These are phyloP conservation scores for Ormyrus labotus DNA, from an alignment of 2,888 invertebrate genomes.

Conservation along the genomic window DNA sequence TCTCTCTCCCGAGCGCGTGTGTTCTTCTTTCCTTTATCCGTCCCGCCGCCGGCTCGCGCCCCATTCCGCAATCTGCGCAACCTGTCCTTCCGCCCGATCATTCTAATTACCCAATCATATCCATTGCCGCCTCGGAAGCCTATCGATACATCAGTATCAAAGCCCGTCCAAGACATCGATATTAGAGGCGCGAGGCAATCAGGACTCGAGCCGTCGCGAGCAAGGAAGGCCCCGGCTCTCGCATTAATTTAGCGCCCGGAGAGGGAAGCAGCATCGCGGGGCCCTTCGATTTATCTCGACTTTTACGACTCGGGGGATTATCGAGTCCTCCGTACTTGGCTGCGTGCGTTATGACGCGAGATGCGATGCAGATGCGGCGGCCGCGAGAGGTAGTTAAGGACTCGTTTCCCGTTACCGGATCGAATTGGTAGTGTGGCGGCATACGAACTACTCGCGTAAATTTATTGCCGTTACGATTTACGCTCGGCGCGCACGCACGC, in stretches of 20 bases:
- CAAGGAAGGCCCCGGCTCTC: not conserved
- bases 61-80: no score
- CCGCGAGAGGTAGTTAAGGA: conserved; percentile 52
- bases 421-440: conserved; percentile 55
- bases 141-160: no score
- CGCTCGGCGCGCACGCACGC: conserved; percentile 38
- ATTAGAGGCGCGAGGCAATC: no score
- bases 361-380: not conserved
- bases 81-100: no score
- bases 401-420: conserved; percentile 62
- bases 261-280: not conserved
- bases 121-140: no score
- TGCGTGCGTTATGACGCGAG: conserved; percentile 26
- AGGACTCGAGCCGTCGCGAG: no score
- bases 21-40: no score
- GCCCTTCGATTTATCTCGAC: conserved; percentile 26
- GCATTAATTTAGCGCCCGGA: not conserved
- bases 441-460: conserved; percentile 51
- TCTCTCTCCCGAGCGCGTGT: no score
- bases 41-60: no score
- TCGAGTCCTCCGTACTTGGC: not conserved
- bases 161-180: no score
- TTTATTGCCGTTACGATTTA: conserved; percentile 59
- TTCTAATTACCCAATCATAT: no score
- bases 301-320: not conserved